Evolutionary conservation across 2,113 vertebrate genomes (phyloP).

Genomic region (Gallinago paraguaiae): DNA sequence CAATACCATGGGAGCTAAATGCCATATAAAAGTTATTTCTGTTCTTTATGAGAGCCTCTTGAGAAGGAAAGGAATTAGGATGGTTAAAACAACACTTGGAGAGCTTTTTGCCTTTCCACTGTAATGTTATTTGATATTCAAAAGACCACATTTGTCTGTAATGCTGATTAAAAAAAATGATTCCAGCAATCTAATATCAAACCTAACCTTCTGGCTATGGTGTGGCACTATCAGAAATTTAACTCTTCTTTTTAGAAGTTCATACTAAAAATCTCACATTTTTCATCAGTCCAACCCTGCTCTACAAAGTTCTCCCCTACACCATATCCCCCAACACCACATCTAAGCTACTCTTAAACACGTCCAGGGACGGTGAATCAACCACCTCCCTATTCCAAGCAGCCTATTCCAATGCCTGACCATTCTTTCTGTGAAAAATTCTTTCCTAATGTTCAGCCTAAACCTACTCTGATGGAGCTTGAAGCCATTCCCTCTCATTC

Average conservation of each 20-base stretch:
- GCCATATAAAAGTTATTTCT: background rate
- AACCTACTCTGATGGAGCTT: too few relatives aligned
- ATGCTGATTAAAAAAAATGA: background rate
- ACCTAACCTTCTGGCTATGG: background rate
- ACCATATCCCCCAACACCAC: too few relatives aligned
- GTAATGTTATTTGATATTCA: background rate
- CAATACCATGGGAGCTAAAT: background rate
- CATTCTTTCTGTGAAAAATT: too few relatives aligned
- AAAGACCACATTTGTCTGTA: background rate
- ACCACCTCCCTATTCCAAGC: too few relatives aligned
- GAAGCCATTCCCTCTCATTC: too few relatives aligned
- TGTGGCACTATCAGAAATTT: background rate
- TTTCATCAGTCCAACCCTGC: background rate
- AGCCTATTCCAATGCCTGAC: too few relatives aligned
- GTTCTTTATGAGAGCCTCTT: background rate
- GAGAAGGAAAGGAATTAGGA: background rate
- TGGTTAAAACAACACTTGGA: background rate
- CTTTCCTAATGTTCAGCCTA: too few relatives aligned
- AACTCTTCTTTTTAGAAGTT: background rate
- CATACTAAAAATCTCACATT: background rate
- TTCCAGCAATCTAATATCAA: background rate
- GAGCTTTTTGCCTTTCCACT: background rate
- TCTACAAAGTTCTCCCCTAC: too few relatives aligned
- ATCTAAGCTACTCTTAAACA: too few relatives aligned
- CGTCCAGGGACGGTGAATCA: too few relatives aligned